These are phyloP conservation scores for Potamarius usumacintae DNA, from an alignment of 2,113 vertebrate genomes.

Conservation along the genomic window DNA sequence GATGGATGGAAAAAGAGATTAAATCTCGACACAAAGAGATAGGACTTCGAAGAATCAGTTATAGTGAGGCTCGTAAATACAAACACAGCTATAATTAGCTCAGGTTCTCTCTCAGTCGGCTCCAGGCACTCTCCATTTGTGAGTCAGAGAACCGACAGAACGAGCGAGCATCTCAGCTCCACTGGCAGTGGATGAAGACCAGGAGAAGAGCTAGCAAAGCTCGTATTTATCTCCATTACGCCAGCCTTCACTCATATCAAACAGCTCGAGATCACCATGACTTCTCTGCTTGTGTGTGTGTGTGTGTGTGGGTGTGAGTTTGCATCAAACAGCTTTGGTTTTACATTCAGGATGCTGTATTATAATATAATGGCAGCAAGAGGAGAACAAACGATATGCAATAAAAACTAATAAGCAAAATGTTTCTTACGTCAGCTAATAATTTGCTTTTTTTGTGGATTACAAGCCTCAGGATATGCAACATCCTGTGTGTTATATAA, in stretches of 20 bases:
- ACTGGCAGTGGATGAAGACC: conserved; percentile 17
- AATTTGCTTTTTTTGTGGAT: conserved; percentile 9
- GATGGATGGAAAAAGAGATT: not conserved
- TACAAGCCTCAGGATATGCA: not conserved
- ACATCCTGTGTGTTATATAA: conserved; percentile 1
- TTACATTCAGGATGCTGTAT: conserved; percentile 1
- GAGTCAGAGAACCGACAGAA: not conserved
- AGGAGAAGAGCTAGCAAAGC: conserved; percentile 3
- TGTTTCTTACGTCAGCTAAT: conserved; percentile 22
- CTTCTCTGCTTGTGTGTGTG: not conserved
- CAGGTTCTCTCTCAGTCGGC: not conserved
- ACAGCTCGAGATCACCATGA: not conserved
- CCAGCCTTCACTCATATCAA: conserved; percentile 34
- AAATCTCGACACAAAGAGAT: not conserved
- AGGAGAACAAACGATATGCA: not conserved
- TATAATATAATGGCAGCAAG: not conserved
- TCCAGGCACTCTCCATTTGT: not conserved
- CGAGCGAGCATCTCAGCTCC: not conserved
- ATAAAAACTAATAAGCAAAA: not conserved
- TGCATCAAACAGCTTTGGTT: not conserved
- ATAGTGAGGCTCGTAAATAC: not conserved
- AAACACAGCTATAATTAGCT: not conserved
- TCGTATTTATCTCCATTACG: conserved; percentile 34
- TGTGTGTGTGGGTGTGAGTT: not conserved
- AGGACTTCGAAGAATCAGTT: not conserved